Evolutionary conservation across 1,140 invertebrate genomes (phyloP), one percentile per base, ranked within the genome.

Genomic region (Fragariocoptes setiger): DNA sequence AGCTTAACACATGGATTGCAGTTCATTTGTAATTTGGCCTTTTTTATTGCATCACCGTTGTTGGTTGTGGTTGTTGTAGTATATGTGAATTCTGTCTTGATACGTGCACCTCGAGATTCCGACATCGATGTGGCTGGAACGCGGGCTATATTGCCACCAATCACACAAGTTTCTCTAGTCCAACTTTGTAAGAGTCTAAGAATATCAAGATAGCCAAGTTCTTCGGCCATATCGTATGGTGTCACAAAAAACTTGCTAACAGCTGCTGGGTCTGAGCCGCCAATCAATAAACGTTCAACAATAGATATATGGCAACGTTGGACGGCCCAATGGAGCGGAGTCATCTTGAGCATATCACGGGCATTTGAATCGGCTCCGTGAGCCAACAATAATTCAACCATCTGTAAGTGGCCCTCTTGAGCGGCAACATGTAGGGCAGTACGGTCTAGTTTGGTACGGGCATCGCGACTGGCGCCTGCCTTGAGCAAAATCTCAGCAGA

Each of bases 301-400:
- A 72, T 68, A 37, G 65, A 63, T 21, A 64, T 50, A 54, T 80
- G 71, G n/a, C 70, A 67, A 48, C 72, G 69, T 59, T 85, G 78
- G 38, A 75, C 75, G 8, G 80, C 79, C 83, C 82, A 90, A 62
- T 90, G 82, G 18, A 92, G 61, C 20, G 82, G 78, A 19, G 80
- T 86, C 80, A 86, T 88, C 53, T 70, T 70, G 20, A 88, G 58
- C 75, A 86, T 79, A 59, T 88, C 80, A 56, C 63, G 68, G 36
- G 69, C 65, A 52, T 82, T 62, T 17, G 76, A 65, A 51, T 77
- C 72, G 21, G 73, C 74, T 20, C 71, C 70, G 53, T 73, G 63
- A 40, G 65, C 65, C n/a, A 88, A 53, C 35, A 90, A 59, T 17
- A 80, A 57, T 48, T 70, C 63, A 5, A 75, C 72, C 50, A 83